A percentile compares a stretch with the other conserved stretches of the same genome.
Conservation (phyloP, 2,797 vertebrate genomes). For the Antennarius maculatus region DNA sequence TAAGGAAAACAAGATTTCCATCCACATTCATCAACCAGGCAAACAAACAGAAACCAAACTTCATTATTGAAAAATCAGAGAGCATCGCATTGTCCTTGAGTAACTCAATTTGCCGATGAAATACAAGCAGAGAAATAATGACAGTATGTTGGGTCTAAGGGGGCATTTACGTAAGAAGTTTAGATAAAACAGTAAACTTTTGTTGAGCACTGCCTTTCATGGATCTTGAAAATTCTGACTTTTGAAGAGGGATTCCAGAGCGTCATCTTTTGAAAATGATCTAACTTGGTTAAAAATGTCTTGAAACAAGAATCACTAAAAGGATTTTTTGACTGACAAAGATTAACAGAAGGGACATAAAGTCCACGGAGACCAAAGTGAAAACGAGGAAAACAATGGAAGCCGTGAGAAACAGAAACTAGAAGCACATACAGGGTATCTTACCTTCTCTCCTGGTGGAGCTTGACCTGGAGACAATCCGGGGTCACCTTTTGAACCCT, state of each 20-base stretch:
- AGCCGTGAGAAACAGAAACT: too few relatives aligned
- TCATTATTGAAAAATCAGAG: background rate
- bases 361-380: background rate
- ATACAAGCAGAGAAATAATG: too few relatives aligned
- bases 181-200: too few relatives aligned
- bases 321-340: too few relatives aligned
- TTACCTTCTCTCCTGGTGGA: conserved; percentile 89
- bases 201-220: too few relatives aligned
- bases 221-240: too few relatives aligned
- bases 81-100: background rate
- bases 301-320: too few relatives aligned
- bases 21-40: background rate
- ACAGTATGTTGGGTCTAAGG: too few relatives aligned
- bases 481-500: conserved; percentile 95
- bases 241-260: too few relatives aligned
- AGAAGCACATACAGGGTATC: background rate
- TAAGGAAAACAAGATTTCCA: conserved; percentile 1
- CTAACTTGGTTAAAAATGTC: too few relatives aligned
- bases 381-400: background rate
- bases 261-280: too few relatives aligned
- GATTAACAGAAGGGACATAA: background rate
- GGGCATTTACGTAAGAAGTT: too few relatives aligned
- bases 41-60: background rate
- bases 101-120: background rate
- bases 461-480: conserved; percentile 91